These are phyloP conservation scores for Catagonus wagneri DNA, from an alignment of 2,113 vertebrate species.

Conservation along the genomic window DNA sequence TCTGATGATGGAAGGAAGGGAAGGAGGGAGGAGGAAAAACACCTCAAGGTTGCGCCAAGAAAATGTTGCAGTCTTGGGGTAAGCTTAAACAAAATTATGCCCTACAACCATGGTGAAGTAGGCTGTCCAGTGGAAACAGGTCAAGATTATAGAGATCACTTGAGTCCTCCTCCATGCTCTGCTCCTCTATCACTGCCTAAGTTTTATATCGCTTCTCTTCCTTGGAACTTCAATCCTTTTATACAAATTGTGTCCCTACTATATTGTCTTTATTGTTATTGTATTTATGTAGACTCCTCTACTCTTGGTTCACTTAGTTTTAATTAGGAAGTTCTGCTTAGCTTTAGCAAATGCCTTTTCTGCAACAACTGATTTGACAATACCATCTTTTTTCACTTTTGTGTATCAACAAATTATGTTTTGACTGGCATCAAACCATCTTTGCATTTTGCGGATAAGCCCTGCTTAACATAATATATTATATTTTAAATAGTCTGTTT, in stretches of 20 bases:
- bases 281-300: not conserved
- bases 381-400: not conserved
- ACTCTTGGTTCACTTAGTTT: not conserved
- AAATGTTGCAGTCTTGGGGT: not conserved
- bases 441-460: not conserved
- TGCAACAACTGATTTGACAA: not conserved
- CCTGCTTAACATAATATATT: not conserved
- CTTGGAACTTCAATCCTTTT: not conserved
- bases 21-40: not conserved
- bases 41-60: not conserved
- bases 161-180: not conserved
- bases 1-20: not conserved
- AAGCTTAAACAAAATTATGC: not conserved
- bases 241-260: not conserved
- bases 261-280: not conserved
- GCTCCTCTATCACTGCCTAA: not conserved
- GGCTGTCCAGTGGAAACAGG: too few relatives aligned
- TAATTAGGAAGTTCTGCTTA: not conserved
- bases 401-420: not conserved
- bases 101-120: not conserved
- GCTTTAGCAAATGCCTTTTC: not conserved
- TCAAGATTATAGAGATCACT: not conserved
- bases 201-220: not conserved
- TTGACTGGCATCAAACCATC: not conserved
- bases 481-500: not conserved